phyloP scores from a whole-genome alignment of 2,888 invertebrate genomes.

The Alentia gelatinosa region DNA sequence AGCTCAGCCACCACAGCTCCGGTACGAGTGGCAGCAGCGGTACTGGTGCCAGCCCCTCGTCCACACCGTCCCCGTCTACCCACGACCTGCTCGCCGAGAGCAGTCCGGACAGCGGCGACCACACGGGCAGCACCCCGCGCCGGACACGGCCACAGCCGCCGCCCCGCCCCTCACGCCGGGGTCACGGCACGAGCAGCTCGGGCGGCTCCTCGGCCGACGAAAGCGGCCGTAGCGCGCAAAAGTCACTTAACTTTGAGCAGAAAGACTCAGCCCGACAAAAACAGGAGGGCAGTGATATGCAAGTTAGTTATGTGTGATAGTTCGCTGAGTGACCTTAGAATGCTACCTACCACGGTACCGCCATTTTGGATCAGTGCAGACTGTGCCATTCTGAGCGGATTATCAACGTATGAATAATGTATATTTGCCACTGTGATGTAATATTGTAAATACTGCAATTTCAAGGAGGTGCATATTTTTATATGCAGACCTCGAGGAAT shows the following conservation, averaged over 20 bases:
- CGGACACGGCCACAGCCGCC: constrained; percentile 44
- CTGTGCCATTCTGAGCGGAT: not conserved
- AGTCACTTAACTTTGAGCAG: not conserved
- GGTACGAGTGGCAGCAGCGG: not conserved
- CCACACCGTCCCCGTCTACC: constrained; percentile 46
- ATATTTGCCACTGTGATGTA: not conserved
- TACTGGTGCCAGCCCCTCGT: not conserved
- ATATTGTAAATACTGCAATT: not conserved
- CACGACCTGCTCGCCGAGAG: constrained; percentile 47
- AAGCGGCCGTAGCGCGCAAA: not conserved
- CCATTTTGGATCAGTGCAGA: not conserved
- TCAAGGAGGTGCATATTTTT: not conserved
- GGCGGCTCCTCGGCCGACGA: not conserved
- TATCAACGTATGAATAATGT: not conserved
- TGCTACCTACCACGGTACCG: not conserved
- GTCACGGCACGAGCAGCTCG: not conserved
- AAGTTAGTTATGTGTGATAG: constrained; percentile 49
- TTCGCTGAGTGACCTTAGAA: not conserved
- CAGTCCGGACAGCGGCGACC: not conserved
- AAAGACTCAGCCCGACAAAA: not conserved
- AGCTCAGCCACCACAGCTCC: constrained; percentile 1
- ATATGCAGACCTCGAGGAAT: not conserved
- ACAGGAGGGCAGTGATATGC: constrained; percentile 44
- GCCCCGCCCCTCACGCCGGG: constrained; percentile 35
- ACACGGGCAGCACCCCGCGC: not conserved